phyloP scores from a whole-genome alignment of 2,888 invertebrate genomes.

The Lasioglossum zephyrum region DNA sequence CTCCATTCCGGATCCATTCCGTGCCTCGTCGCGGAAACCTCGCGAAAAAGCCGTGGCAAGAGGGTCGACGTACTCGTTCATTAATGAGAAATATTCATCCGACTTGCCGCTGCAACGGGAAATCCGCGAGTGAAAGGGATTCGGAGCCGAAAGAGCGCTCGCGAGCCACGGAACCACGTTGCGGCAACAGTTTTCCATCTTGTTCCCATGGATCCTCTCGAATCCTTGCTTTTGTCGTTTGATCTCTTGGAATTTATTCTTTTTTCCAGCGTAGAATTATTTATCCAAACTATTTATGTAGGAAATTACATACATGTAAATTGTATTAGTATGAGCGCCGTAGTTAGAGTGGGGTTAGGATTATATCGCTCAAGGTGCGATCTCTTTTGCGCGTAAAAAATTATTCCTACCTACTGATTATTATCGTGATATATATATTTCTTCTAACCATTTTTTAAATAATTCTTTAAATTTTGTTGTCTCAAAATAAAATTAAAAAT shows the following conservation, averaged over 20 bases:
- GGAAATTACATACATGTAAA: too few species aligned
- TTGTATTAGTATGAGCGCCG: too few species aligned
- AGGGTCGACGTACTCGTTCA: constrained; percentile 46
- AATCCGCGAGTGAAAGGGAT: constrained; percentile 24
- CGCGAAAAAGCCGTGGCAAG: constrained; percentile 55
- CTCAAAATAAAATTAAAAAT: too few species aligned
- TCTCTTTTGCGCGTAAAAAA: too few species aligned
- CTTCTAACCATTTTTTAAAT: too few species aligned
- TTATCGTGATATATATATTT: too few species aligned
- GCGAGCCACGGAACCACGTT: neutral
- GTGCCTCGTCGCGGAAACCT: constrained; percentile 24
- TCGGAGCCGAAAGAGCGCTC: constrained; percentile 19
- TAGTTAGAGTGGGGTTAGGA: too few species aligned
- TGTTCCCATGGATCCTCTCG: neutral
- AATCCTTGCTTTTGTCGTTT: neutral
- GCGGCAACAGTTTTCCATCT: neutral
- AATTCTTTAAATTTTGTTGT: too few species aligned
- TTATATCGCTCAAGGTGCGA: too few species aligned
- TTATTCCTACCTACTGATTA: too few species aligned
- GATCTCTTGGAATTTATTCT: neutral
- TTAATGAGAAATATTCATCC: constrained; percentile 63
- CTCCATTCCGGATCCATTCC: constrained; percentile 14
- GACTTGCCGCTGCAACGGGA: constrained; percentile 6
- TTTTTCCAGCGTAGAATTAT: neutral
- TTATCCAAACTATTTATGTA: neutral